phyloP scores from a whole-genome alignment of 2,888 invertebrate species.

The Charanyca ferruginea region DNA sequence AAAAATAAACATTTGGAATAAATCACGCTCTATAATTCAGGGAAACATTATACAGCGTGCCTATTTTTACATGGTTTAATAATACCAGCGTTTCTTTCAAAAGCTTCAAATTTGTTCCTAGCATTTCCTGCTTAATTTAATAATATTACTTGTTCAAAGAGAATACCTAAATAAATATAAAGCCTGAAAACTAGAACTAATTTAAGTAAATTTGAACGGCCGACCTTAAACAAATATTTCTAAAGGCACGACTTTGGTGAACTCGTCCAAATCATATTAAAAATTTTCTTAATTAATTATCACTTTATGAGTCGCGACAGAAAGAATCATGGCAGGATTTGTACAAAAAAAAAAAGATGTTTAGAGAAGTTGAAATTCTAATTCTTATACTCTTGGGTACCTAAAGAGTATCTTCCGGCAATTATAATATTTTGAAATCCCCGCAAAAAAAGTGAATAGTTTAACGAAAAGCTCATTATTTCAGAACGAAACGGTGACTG shows the following conservation, averaged over 20 bases:
- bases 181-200: background rate
- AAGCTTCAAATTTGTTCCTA: background rate
- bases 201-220: slow-evolving; percentile 27
- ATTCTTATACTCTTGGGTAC: no score
- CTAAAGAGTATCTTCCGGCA: no score
- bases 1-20: no score
- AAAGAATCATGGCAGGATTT: no score
- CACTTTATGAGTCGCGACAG: slow-evolving; percentile 24
- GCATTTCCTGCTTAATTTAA: background rate
- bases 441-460: no score
- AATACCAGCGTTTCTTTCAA: background rate
- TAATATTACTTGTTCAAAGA: background rate
- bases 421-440: no score
- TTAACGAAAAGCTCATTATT: no score
- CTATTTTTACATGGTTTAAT: no score
- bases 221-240: slow-evolving; percentile 14
- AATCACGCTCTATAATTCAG: no score
- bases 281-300: slow-evolving; percentile 20
- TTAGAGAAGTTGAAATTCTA: no score
- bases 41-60: background rate
- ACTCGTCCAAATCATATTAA: slow-evolving; percentile 7
- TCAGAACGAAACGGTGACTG: no score
- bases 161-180: background rate
- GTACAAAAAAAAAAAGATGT: no score
- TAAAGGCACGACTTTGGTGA: slow-evolving; percentile 3